Base-by-base conservation (phyloP, 2,797 vertebrate species). In the Philypnodon macrostomus region DNA sequence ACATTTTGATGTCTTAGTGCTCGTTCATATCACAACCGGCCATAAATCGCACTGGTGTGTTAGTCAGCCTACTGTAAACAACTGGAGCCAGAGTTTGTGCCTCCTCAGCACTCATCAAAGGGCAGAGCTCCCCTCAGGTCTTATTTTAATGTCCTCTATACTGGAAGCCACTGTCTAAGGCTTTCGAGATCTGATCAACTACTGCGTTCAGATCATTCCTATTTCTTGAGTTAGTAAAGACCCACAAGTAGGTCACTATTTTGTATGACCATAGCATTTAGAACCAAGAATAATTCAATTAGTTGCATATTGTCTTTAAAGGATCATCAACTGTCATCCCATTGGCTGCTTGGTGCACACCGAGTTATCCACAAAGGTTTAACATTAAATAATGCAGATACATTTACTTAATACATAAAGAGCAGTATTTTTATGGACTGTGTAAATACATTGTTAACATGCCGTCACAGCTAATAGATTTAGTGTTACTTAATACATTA, bases 81-180 rank as follows among this genome's bases (percentile, higher is more conserved):
- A 72, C 63, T 58, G 45, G 61, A 62, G 67, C 63, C 47, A 14
- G 57, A 67, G 40, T 37, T 18, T 76, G 47, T 84, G 82, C 82
- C 53, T 51, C 5, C 71, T 85, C 82, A 85, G 84, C 80, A 73
- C 80, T 80, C 77, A 85, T 58, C 49, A 86, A 85, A 86, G 82
- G 80, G 80, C 82, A 82, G 56, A 16, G 41, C 57, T 62, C 35
- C 67, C 82, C 76, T 59, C 52, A 80, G 84, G 82, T 81, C 67
- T 67, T 62, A 61, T 46, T 63, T 73, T 78, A 86, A 82, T 82
- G 80, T 80, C 77, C 83, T 16, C 13, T 21, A 27, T 31, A 33
- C 49, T 49, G 70, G 67, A 68, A 74, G 58, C 74, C 19, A 15
- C 42, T 9, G 40, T 42, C 21, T 15, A 4, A 44, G 35, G 21